Base-by-base conservation (phyloP, 1,140 invertebrate genomes). In the Drosophila sturtevanti region DNA sequence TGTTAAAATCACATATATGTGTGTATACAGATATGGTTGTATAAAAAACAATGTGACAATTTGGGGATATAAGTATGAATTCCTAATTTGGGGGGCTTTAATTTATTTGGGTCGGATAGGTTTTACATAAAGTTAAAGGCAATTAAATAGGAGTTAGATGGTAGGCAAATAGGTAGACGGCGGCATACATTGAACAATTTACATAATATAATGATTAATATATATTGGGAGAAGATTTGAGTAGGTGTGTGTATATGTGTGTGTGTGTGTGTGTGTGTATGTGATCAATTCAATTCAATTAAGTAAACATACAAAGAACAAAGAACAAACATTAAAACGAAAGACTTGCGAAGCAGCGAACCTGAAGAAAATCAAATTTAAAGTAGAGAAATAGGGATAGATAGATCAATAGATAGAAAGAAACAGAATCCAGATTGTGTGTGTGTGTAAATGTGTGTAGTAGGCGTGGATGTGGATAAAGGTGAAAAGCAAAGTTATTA, bases 331-430 rank as follows among this genome's bases (percentile, higher is more conserved):
- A 75, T 61, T 65, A 76, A 76, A 48, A 48, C 71, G 38, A 54
- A 76, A 77, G 65, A 75, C 48, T 75, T 67, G 71, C 71, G 58
- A 76, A 69, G 73, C 65, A 60, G 64, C 72, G 56, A 75, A 64
- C 60, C 68, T 35, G 63, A 65, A 75, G 41, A 2, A 48, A 60
- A 67, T 22, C 31, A 63, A 72, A 63, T 18, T 55, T 18, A 11
- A 60, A 24, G 48, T 21, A 71, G 9, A 35, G n/a, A 31, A 27
- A 16, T 4, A 24, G 22, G 41, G 6, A 16, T 16, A 21, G 27
- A 14, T 18, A 31, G 38, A 16, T 16, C 27, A 31, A 31, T 31
- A 31, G 27, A 6, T 6, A 31, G 27, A 31, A 31, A 31, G 27
- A 21, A 48, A 48, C 2, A 16, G 18, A 56, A 41, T n/a, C 10